These are phyloP conservation scores for Leptatherina wallacei DNA, from an alignment of 2,797 vertebrate species.

Conservation along the genomic window DNA sequence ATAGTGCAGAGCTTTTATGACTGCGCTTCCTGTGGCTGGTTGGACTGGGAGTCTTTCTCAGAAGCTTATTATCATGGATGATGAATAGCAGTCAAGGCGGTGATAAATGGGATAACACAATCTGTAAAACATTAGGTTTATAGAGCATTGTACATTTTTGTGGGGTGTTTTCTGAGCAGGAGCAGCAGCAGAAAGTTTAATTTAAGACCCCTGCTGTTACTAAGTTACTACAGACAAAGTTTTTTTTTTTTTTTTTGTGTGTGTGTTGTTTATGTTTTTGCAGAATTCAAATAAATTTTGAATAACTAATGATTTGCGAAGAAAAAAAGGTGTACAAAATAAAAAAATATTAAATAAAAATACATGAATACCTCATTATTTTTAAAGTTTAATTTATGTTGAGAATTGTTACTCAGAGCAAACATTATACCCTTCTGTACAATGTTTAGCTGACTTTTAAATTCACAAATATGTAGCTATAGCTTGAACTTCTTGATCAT, in stretches of 20 bases:
- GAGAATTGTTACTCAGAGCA: neutral
- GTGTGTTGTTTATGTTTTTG: slow-evolving; percentile 4
- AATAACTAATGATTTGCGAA: slow-evolving; percentile 14
- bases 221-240: slow-evolving; percentile 30
- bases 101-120: slow-evolving; percentile 44
- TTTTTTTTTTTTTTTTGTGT: slow-evolving; percentile 14
- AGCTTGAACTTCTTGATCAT: neutral
- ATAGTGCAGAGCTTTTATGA: slow-evolving; percentile 62
- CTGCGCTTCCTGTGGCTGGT: slow-evolving; percentile 60
- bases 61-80: slow-evolving; percentile 65
- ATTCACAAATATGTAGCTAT: neutral
- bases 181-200: slow-evolving; percentile 44
- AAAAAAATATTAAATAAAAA: slow-evolving; percentile 11
- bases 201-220: slow-evolving; percentile 33
- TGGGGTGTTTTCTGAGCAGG: slow-evolving; percentile 24
- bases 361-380: neutral
- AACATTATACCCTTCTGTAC: neutral
- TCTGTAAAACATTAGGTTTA: slow-evolving; percentile 57
- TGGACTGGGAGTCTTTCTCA: slow-evolving; percentile 56
- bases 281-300: slow-evolving; percentile 20
- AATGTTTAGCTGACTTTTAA: neutral
- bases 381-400: neutral
- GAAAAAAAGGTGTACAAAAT: slow-evolving; percentile 8
- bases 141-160: slow-evolving; percentile 40
- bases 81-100: slow-evolving; percentile 50